Evolutionary conservation across 2,888 invertebrate genomes (phyloP), one percentile per base, ranked within the genome.

Genomic region (Eupithecia centaureata): DNA sequence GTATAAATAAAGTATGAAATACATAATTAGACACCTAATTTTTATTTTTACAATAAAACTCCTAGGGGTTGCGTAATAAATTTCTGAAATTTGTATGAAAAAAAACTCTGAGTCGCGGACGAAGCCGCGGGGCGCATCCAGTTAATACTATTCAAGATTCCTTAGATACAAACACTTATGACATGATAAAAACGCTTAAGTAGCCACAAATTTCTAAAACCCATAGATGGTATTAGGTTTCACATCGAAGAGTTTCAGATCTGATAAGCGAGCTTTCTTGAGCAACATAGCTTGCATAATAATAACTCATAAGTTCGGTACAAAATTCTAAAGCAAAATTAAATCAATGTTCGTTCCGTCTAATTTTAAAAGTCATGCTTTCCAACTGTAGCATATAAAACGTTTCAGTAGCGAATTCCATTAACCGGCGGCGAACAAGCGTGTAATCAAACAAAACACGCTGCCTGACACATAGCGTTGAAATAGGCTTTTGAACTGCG

Each of bases 381-480:
- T 10, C 30, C 27, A 56, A 28, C 30, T 56, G 30, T 30, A 52
- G 54, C 28, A 22, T 47, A 56, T 56, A 56, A 56, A 56, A 10
- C 54, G 54, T 28, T 56, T 56, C 10, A 28, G 28, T 56, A 30
- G 28, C 54, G 30, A 28, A 28, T n/a, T 56, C 28, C 30, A 56
- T 30, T 56, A 56, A 18, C 30, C 8, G 25, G 28, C n/a, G n/a
- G 54, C 54, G 52, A 56, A 56, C 54, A 56, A 56, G 54, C 54
- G 54, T 56, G 54, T 56, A 56, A 56, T 56, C 54, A 27, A 56
- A 56, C 54, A 56, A 56, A 56, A 56, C 54, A 56, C 28, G 54
- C 28, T 18, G 27, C 51, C 22, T 52, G 52, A 52, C 52, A 25
- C 27, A 47, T 15, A 52, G 27, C 13, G 52, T 25, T 15, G 52